Conservation (phyloP, 2,888 invertebrate genomes). For the Chymomyza procnemis region DNA sequence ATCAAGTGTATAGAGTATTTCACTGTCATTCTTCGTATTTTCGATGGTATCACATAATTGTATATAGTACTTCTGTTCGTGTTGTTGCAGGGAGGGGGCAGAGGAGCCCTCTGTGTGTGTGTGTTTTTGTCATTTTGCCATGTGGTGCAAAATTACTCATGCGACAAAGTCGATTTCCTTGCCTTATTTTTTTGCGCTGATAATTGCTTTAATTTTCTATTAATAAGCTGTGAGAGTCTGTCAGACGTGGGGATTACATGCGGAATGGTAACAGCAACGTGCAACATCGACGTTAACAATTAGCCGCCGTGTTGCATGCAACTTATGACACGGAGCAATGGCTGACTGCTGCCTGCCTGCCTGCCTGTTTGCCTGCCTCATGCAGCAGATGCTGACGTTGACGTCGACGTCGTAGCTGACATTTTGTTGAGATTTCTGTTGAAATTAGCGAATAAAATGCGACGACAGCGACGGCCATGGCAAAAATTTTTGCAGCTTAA, state of each 20-base stretch:
- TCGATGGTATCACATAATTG: not conserved
- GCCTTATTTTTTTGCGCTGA: constrained; percentile 62
- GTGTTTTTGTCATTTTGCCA: constrained; percentile 67
- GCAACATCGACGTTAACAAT: constrained; percentile 62
- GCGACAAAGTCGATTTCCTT: constrained; percentile 62
- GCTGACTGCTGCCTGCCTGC: constrained; percentile 13
- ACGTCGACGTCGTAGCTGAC: constrained; percentile 15
- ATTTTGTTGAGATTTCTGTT: constrained; percentile 48
- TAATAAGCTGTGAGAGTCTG: constrained; percentile 59
- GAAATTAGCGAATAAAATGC: constrained; percentile 62
- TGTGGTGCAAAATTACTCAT: constrained; percentile 70
- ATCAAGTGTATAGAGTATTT: not conserved
- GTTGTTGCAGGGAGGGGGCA: constrained; percentile 25
- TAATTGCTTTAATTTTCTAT: constrained; percentile 75
- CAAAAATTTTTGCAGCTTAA: not conserved
- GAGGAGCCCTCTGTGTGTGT: constrained; percentile 16
- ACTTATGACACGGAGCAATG: constrained; percentile 62
- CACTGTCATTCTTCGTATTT: constrained; percentile 11
- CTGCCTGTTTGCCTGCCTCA: not conserved
- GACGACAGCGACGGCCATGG: constrained; percentile 44
- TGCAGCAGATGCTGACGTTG: constrained; percentile 4
- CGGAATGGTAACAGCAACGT: not conserved
- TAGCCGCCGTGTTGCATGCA: constrained; percentile 73
- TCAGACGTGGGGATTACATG: not conserved
- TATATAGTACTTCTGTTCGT: constrained; percentile 9